Evolutionary conservation across 2,797 vertebrate genomes (phyloP).

Genomic region (Octomys mimax): DNA sequence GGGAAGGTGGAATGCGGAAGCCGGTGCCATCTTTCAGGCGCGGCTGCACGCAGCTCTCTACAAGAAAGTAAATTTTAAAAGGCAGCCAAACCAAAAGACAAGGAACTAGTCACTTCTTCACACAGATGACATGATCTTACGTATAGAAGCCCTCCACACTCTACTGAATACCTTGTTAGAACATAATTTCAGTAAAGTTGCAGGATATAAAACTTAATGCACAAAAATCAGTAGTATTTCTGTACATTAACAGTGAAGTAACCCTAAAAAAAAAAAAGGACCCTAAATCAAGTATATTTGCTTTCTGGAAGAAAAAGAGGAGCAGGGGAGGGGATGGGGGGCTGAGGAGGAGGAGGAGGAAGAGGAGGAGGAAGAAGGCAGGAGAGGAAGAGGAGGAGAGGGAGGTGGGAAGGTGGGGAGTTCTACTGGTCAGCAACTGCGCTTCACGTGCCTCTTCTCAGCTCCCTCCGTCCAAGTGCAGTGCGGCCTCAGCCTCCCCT

Average conservation of each 20-base stretch:
- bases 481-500: neutral
- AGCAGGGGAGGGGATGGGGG: accelerated
- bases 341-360: no score
- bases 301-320: neutral
- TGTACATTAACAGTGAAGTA: neutral
- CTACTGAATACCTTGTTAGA: neutral
- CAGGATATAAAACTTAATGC: neutral
- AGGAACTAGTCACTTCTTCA: neutral
- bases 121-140: neutral
- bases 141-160: neutral
- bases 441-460: no score
- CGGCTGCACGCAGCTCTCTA: no score
- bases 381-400: no score
- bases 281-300: neutral
- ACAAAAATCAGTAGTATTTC: neutral
- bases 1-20: no score
- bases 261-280: neutral
- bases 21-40: no score
- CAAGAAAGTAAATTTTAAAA: conserved; percentile 8
- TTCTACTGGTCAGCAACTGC: accelerated
- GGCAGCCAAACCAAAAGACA: neutral
- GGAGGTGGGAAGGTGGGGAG: no score
- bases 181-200: neutral
- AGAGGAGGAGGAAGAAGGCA: neutral
- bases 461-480: no score